Conservation (phyloP, 2,113 vertebrate genomes). For the Xyrauchen texanus region DNA sequence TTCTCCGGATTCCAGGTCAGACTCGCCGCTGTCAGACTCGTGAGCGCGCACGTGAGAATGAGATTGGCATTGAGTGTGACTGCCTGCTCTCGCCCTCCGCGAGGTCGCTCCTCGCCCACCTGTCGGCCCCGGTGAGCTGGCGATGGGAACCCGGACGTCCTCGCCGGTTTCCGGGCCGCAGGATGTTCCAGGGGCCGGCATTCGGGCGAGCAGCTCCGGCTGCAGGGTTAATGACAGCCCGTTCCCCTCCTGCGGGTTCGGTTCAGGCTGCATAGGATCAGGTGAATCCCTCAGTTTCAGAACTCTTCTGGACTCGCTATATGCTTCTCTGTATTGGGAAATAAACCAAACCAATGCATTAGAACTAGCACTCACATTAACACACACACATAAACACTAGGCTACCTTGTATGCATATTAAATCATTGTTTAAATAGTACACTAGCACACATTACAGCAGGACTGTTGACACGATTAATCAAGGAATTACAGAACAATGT, state of each 20-base stretch:
- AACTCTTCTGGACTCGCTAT: conserved; percentile 68
- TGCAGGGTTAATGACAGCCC: conserved; percentile 69
- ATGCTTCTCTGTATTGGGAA: conserved; percentile 64
- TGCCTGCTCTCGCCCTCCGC: conserved; percentile 66
- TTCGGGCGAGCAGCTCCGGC: conserved; percentile 64
- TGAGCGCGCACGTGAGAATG: conserved; percentile 72
- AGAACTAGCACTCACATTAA: no score
- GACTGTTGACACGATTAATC: no score
- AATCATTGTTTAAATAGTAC: no score
- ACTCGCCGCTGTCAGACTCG: conserved; percentile 58
- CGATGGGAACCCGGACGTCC: conserved; percentile 77
- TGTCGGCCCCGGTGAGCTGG: conserved; percentile 57
- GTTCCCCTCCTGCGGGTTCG: conserved; percentile 65
- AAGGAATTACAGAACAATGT: no score
- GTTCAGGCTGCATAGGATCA: conserved; percentile 82
- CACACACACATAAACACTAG: no score
- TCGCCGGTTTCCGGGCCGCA: conserved; percentile 63
- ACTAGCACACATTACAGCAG: no score
- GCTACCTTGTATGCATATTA: no score
- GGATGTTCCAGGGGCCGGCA: conserved; percentile 61
- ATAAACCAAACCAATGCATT: not conserved
- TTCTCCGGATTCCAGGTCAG: conserved; percentile 79
- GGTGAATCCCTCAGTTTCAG: conserved; percentile 66
- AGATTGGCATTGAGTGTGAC: conserved; percentile 71
- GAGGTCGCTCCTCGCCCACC: conserved; percentile 66